Conservation (phyloP, 2,113 vertebrate species). For the Bufo gargarizans region DNA sequence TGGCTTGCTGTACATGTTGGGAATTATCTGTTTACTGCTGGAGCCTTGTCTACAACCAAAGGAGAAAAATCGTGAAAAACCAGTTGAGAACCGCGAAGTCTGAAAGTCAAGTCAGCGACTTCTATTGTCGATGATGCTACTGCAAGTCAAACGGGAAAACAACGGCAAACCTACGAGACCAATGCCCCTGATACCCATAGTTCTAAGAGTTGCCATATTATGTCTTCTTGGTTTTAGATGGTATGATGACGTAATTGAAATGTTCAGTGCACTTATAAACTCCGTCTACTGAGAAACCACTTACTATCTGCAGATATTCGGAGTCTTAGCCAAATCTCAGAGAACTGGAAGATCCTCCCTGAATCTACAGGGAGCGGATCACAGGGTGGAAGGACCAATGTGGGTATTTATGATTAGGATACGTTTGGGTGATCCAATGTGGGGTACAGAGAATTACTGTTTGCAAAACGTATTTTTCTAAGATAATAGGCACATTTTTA, state of each 20-base stretch:
- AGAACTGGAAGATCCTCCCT: constrained; percentile 3
- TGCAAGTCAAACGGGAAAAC: not conserved
- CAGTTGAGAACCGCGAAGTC: not conserved
- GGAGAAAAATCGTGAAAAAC: constrained; percentile 65
- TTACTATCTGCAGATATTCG: constrained; percentile 2
- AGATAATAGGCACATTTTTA: constrained; percentile 1
- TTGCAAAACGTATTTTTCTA: not conserved
- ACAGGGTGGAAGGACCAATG: not conserved
- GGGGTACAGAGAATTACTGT: not conserved
- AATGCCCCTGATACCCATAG: not conserved
- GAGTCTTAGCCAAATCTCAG: constrained; percentile 1
- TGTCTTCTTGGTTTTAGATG: not conserved
- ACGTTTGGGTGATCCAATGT: not conserved
- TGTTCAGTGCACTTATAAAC: constrained; percentile 6
- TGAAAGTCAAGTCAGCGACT: not conserved
- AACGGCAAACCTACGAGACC: not conserved
- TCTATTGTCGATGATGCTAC: not conserved
- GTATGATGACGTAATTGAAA: not conserved
- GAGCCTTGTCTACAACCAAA: constrained; percentile 74
- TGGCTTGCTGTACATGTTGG: constrained; percentile 78
- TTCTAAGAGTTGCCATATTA: not conserved
- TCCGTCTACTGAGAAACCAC: not conserved
- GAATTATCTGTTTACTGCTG: constrained; percentile 75
- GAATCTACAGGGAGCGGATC: not conserved
- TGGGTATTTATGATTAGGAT: not conserved